phyloP scores from a whole-genome alignment of 2,113 vertebrate species.

The Toxotes jaculatrix region DNA sequence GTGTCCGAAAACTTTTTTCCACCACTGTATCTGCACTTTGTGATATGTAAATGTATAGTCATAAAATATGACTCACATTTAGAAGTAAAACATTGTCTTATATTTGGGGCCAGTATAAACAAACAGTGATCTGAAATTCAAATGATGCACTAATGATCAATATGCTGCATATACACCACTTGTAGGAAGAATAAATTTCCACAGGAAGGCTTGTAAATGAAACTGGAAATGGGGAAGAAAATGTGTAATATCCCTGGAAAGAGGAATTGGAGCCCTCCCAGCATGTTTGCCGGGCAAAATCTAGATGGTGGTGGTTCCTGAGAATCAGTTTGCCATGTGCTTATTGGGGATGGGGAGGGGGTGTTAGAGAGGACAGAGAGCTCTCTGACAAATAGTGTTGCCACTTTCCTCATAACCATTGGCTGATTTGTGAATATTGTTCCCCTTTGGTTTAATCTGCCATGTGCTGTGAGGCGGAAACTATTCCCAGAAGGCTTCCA shows the following conservation, averaged over 20 bases:
- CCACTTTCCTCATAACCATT: constrained; percentile 62
- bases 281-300: neutral
- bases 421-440: constrained; percentile 80
- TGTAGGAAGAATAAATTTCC: constrained; percentile 18
- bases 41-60: constrained; percentile 2
- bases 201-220: constrained; percentile 1
- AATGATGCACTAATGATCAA: constrained; percentile 22
- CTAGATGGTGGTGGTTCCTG: constrained; percentile 1
- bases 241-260: neutral
- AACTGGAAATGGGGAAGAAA: neutral
- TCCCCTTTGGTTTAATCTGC: constrained; percentile 82
- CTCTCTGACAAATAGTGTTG: constrained; percentile 69
- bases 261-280: neutral
- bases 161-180: neutral
- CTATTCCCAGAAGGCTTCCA: constrained; percentile 73
- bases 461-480: constrained; percentile 83
- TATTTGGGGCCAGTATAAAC: neutral
- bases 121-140: constrained; percentile 33
- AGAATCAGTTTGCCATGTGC: constrained; percentile 8
- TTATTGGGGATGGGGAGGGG: neutral
- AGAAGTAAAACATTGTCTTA: constrained; percentile 5
- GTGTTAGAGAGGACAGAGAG: constrained; percentile 6
- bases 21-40: neutral
- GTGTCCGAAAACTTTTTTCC: no score
- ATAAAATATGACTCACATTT: neutral